A percentile compares a stretch with the other conserved stretches of the same genome.
These are phyloP conservation scores for Mylabris phalerata DNA, from an alignment of 1,140 invertebrate genomes.

Conservation along the genomic window DNA sequence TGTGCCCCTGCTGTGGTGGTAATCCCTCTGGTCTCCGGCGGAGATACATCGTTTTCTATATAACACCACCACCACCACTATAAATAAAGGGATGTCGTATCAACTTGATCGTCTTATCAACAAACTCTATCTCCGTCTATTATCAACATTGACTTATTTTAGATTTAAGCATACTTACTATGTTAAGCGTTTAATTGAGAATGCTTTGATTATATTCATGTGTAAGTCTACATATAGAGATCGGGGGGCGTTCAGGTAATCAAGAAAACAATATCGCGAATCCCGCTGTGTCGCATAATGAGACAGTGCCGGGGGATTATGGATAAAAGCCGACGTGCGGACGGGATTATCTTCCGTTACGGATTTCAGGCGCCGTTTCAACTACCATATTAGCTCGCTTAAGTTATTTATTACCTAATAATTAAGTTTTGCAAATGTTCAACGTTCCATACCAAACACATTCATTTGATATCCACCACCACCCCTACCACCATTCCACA, in stretches of 20 bases:
- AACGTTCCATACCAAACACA: constrained; percentile 7
- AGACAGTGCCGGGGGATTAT: constrained; percentile 23
- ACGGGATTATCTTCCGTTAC: constrained; percentile 28
- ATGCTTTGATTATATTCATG: no score
- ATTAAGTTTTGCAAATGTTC: constrained; percentile 29
- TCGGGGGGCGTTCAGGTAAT: constrained; percentile 27
- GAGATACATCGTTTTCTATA: background rate
- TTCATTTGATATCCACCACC: no score
- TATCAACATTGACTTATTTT: no score
- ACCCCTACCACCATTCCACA: no score
- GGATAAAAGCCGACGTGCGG: constrained; percentile 20
- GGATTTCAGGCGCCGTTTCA: constrained; percentile 23
- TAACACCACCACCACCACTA: background rate
- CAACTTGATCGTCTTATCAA: no score
- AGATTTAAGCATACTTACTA: no score
- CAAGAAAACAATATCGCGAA: constrained; percentile 38
- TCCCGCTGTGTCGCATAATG: constrained; percentile 36
- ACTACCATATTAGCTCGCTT: constrained; percentile 27
- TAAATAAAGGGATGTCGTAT: no score
- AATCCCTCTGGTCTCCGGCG: constrained; percentile 8
- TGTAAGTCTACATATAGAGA: no score
- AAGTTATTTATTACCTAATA: constrained; percentile 32
- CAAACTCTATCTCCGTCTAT: no score
- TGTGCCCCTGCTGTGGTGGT: constrained; percentile 24
- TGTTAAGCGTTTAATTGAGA: no score